Evolutionary conservation across 92 coral and sea anemone genomes (phyloP), one percentile per base, ranked within the genome.

Genomic region (Paragorgia papillata): DNA sequence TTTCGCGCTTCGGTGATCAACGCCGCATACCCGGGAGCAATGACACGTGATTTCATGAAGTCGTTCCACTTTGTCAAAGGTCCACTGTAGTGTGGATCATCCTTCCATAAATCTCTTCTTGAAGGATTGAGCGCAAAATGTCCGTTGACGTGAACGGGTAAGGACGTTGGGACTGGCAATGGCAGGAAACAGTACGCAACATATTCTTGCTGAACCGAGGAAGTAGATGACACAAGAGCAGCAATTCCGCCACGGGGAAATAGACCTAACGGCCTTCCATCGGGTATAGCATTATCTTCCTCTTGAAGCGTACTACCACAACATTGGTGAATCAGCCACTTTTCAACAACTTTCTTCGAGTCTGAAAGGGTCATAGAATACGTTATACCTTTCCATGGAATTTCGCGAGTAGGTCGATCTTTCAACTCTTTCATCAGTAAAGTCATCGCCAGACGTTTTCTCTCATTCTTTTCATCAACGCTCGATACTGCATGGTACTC

Each of bases 251-350:
- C 97, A 9, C 91, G 97, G 18, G 97, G 97, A 29, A 91, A 85
- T n/a, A 91, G 83, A 13, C 89, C 89, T 34, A 83, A 65, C 18
- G 78, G 66, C 57, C 85, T 69, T 7, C 96, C 96, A 18, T 88
- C 92, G 24, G 93, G 97, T 49, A 82, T 80, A 7, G 62, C 46
- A 22, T 74, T 70, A 18, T 75, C 78, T 29, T 76, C 82, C 17
- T 71, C 78, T 19, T 88, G 80, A 43, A 85, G 88, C 15, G 70
- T 73, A n/a, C 66, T 22, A 15, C 97, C 97, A 55, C 88, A 85
- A 75, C 92, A 80, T 65, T 90, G 93, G 73, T 93, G 90, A 65
- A 93, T 78, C 39, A 93, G 90, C 97, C 97, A 93, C 33, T 86
- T 88, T 69, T 93, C 97, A 51, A 61, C 62, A 32, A 81, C 65